phyloP scores from a whole-genome alignment of 2,888 invertebrate species.

The Eupithecia abbreviata region DNA sequence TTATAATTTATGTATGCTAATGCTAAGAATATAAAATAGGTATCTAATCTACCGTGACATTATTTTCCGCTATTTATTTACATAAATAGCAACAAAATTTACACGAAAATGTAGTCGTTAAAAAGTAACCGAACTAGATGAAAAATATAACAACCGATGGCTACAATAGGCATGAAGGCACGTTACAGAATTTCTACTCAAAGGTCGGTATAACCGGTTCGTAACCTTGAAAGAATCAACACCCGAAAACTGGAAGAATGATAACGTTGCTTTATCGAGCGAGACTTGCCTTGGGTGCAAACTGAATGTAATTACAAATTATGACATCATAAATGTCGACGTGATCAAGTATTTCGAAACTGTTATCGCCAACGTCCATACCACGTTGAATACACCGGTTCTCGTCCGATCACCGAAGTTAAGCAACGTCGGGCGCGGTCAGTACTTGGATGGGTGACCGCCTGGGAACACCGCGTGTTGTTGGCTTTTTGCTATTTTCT shows the following conservation, averaged over 20 bases:
- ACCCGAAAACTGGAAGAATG: constrained; percentile 19
- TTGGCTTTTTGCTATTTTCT: constrained; percentile 56
- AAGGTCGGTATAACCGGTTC: constrained; percentile 39
- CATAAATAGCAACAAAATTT: no score
- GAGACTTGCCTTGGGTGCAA: no score
- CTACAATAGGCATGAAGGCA: background rate
- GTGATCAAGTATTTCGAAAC: background rate
- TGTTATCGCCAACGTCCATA: constrained; percentile 58
- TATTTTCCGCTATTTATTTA: no score
- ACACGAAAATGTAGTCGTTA: no score
- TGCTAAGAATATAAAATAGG: no score
- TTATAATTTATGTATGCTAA: no score
- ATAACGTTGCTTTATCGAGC: background rate
- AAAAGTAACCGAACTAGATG: constrained; percentile 2
- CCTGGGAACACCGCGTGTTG: constrained; percentile 74
- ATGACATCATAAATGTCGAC: no score
- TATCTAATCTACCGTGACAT: no score
- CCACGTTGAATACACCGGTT: constrained; percentile 73
- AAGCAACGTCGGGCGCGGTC: constrained; percentile 76
- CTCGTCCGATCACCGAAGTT: constrained; percentile 79
- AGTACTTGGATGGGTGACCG: constrained; percentile 80
- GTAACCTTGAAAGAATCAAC: constrained; percentile 30
- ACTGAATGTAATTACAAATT: no score
- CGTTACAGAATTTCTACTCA: constrained; percentile 27
- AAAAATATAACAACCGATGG: constrained; percentile 20